Percentiles rank a stretch among this genome's conserved stretches.
phyloP scores from a whole-genome alignment of 2,113 vertebrate genomes.

The Mola mola region DNA sequence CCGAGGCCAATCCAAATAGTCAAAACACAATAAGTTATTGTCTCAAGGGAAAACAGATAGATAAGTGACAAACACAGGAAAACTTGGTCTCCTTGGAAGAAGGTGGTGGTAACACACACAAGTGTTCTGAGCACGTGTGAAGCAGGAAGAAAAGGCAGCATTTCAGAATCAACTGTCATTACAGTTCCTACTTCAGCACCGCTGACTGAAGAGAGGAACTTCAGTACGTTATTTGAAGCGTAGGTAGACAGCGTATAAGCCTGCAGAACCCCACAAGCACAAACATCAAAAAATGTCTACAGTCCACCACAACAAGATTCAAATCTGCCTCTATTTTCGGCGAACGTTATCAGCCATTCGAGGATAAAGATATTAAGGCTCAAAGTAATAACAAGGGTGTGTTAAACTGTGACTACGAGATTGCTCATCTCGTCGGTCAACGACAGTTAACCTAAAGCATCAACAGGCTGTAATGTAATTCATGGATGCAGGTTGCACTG shows the following conservation, averaged over 20 bases:
- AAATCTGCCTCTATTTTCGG: no score
- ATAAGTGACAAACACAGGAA: constrained; percentile 19
- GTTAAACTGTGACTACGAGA: no score
- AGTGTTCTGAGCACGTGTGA: background rate
- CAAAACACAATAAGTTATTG: background rate
- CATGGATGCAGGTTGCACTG: no score
- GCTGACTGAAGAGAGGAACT: background rate
- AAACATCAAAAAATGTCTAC: no score
- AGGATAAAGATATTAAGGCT: no score
- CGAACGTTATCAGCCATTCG: no score
- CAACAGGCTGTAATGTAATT: no score
- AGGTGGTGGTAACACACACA: constrained; percentile 6
- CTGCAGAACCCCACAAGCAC: background rate
- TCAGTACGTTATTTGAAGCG: background rate
- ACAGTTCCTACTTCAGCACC: background rate
- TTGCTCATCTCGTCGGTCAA: no score
- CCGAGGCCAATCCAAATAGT: background rate
- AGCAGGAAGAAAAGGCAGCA: constrained; percentile 20
- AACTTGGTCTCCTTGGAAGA: constrained; percentile 16
- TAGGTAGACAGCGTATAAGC: background rate
- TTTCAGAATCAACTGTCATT: constrained; percentile 23
- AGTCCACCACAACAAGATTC: no score
- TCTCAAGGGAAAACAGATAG: background rate
- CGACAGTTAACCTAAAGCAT: no score
- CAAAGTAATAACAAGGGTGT: no score